phyloP scores from a whole-genome alignment of 2,888 invertebrate genomes.

The Eugnorisma glareosa region DNA sequence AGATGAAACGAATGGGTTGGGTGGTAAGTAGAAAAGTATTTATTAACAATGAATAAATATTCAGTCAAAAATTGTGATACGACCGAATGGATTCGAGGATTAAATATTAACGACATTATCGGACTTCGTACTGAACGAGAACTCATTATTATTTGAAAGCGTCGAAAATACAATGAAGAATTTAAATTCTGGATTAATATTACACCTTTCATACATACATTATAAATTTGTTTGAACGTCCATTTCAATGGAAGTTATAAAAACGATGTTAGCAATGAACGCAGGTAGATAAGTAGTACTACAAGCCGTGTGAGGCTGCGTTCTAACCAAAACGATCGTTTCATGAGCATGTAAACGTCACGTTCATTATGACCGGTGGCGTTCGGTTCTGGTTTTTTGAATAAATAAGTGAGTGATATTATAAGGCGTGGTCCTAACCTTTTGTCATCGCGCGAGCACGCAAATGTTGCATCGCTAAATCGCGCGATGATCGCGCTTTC shows the following conservation, averaged over 20 bases:
- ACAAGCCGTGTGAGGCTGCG: too few relatives aligned
- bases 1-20: not conserved
- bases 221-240: not conserved
- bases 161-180: not conserved
- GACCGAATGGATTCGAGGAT: constrained; percentile 1
- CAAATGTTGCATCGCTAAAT: too few relatives aligned
- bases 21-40: not conserved
- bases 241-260: not conserved
- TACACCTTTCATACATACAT: not conserved
- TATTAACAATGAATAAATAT: not conserved
- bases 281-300: not conserved
- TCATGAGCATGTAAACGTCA: not conserved
- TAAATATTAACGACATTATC: constrained; percentile 14
- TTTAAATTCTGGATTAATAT: not conserved
- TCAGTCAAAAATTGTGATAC: not conserved
- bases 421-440: too few relatives aligned
- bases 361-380: not conserved
- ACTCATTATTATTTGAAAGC: constrained; percentile 24
- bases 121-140: not conserved
- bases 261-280: not conserved
- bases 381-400: not conserved
- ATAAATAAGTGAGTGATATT: not conserved
- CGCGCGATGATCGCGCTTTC: too few relatives aligned
- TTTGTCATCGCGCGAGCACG: too few relatives aligned
- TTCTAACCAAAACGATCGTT: not conserved